Percentiles rank a stretch among this genome's conserved stretches.
Conservation (phyloP, 2,797 vertebrate genomes). For the Spheniscus humboldti region DNA sequence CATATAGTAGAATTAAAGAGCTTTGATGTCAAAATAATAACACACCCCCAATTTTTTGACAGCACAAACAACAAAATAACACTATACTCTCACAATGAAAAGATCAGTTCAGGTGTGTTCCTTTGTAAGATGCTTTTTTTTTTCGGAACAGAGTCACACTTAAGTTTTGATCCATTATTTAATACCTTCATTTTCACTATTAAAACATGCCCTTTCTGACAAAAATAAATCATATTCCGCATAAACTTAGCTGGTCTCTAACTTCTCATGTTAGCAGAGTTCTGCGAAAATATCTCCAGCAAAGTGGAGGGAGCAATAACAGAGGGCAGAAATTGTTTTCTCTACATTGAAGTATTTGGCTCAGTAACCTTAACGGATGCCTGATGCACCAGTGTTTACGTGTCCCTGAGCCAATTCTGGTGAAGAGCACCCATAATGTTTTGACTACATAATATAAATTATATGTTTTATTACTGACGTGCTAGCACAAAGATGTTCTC, state of each 20-base stretch:
- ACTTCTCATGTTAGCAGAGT: background rate
- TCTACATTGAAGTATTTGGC: background rate
- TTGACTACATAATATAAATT: background rate
- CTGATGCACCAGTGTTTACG: background rate
- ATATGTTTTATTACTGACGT: background rate
- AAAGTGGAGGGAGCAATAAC: background rate
- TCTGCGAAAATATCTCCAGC: background rate
- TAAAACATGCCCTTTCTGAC: background rate
- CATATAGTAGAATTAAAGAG: background rate
- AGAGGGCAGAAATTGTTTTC: background rate
- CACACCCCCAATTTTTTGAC: background rate
- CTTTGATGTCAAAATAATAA: background rate
- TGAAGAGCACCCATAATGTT: background rate
- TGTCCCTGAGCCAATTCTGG: background rate
- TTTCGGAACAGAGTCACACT: background rate
- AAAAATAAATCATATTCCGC: background rate
- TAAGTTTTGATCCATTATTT: background rate
- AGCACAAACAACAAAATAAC: background rate
- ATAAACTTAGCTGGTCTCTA: background rate
- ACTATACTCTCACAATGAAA: background rate
- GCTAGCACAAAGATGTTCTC: background rate
- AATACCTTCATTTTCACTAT: background rate
- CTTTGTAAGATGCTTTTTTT: background rate
- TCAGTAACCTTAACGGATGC: background rate
- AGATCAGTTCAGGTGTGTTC: background rate